Evolutionary conservation across 2,797 vertebrate species (phyloP).

Genomic region (Antrozous pallidus): DNA sequence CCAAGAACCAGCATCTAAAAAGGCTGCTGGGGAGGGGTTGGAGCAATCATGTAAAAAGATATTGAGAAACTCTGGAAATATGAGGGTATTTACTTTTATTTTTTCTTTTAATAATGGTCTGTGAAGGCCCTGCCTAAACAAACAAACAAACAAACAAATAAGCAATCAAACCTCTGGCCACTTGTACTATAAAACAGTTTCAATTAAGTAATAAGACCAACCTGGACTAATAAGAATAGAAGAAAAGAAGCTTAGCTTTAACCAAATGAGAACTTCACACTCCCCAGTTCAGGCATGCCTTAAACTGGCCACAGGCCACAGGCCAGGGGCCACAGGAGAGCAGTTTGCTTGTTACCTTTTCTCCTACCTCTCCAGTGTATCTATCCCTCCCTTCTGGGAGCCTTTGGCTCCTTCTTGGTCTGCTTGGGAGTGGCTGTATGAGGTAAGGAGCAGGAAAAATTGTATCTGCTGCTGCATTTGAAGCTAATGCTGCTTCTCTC

Average conservation of each 20-base stretch:
- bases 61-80: neutral
- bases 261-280: neutral
- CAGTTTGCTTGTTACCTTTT: neutral
- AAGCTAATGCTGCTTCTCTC: neutral
- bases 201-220: neutral
- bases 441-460: neutral
- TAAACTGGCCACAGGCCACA: neutral
- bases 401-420: neutral
- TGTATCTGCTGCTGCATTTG: neutral
- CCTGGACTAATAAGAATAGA: neutral
- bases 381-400: neutral
- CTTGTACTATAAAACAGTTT: neutral
- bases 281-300: neutral
- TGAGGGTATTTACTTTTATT: neutral
- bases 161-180: neutral
- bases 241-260: neutral
- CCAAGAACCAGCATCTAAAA: neutral
- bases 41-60: neutral
- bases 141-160: neutral
- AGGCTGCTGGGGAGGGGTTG: neutral
- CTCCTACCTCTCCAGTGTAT: no score
- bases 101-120: neutral
- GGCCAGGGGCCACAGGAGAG: neutral
- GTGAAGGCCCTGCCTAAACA: neutral
- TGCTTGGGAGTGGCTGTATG: accelerated